Evolutionary conservation across 2,888 invertebrate genomes (phyloP), one percentile per base, ranked within the genome.

Genomic region (Mimachlamys varia): DNA sequence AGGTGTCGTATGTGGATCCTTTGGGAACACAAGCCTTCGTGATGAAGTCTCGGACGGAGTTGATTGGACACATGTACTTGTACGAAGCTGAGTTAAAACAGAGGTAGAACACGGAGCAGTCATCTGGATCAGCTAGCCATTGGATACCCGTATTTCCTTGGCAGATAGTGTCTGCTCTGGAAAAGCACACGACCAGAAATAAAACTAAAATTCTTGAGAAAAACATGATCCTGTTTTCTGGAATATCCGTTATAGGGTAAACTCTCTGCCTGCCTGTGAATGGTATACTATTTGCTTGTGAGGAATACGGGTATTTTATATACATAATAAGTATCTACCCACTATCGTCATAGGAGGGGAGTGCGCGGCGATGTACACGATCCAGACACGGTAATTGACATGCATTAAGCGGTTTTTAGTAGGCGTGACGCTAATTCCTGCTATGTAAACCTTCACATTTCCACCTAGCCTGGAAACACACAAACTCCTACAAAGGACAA

Each of bases 91-190:
- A 89, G 55, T 87, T 89, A 53, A 90, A 87, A 37, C 90, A 90
- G 87, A 89, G 50, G 44, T 90, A 90, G 22, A 90, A 90, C 5
- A 89, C 89, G 55, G 90, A 58, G 27, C 90, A 90, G 55, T 90
- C 90, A 27, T 22, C 38, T 17, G 90, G 90, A 55, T 90, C 90
- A 27, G 87, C 53, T 49, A 89, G n/a, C 90, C 90, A 90, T 88
- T 90, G 87, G 17, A 90, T 50, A 5, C 87, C 87, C 12, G 58
- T 50, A 50, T 89, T 89, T 88, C 90, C 89, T 19, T 87, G 53
- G 55, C 90, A 90, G 55, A 89, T 55, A 13, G 33, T 27, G 33
- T 76, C 76, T 33, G 76, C 76, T 76, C 17, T 27, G 7, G 33
- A 33, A 13, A 76, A 76, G 27, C 76, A 76, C 76, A 76, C 33